Evolutionary conservation across 2,113 vertebrate species (phyloP).

Genomic region (Otis tarda): DNA sequence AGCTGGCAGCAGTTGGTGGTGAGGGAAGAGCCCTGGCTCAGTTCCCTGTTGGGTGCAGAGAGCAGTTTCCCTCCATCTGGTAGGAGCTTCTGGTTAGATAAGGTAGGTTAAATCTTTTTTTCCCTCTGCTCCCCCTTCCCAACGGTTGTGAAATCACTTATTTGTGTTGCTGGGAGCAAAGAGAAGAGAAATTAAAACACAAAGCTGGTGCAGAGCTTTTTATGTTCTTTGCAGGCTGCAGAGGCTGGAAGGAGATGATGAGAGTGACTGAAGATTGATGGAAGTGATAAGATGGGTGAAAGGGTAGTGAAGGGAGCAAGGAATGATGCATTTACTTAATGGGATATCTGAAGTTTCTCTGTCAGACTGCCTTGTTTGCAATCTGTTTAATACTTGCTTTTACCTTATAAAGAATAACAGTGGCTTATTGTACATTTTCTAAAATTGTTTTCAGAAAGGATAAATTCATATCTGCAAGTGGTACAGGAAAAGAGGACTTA

Average conservation of each 20-base stretch:
- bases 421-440: not conserved
- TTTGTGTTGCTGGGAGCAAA: constrained; percentile 34
- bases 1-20: constrained; percentile 29
- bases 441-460: not conserved
- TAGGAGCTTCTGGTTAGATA: constrained; percentile 50
- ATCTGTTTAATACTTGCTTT: constrained; percentile 15
- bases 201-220: not conserved
- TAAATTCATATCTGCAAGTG: not conserved
- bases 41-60: constrained; percentile 1
- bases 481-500: not conserved
- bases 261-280: constrained; percentile 55
- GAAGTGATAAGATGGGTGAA: constrained; percentile 56
- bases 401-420: not conserved
- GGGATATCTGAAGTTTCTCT: not conserved
- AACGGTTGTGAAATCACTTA: constrained; percentile 34
- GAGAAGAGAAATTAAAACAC: constrained; percentile 33
- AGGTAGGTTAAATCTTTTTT: constrained; percentile 55
- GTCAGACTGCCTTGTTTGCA: constrained; percentile 5
- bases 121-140: constrained; percentile 9
- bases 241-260: constrained; percentile 13
- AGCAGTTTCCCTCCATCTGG: constrained; percentile 59
- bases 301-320: not conserved
- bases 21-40: constrained; percentile 49
- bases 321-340: constrained; percentile 27
- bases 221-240: not conserved